Evolutionary conservation across 2,113 vertebrate species (phyloP).

Genomic region (Hypanus sabinus): DNA sequence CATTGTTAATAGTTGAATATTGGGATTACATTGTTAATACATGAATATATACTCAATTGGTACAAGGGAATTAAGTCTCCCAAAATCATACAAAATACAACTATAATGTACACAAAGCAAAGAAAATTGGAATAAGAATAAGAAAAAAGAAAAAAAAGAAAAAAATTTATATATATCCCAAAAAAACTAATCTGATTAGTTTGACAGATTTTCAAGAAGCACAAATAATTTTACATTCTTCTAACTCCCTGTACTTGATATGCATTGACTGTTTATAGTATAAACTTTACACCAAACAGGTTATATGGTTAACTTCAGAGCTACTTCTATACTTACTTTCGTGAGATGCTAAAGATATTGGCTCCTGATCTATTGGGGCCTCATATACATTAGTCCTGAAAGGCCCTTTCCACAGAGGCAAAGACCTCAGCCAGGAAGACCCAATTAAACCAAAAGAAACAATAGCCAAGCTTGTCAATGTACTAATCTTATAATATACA

Average conservation of each 20-base stretch:
- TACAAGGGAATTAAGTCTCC: too few species aligned
- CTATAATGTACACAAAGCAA: too few species aligned
- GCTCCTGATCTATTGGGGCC: not conserved
- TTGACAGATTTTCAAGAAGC: not conserved
- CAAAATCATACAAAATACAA: too few species aligned
- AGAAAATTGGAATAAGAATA: too few species aligned
- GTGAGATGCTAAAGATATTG: not conserved
- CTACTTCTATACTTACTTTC: not conserved
- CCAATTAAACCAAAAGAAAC: not conserved
- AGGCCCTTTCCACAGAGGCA: not conserved
- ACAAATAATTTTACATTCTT: not conserved
- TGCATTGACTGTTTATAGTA: not conserved
- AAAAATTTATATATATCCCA: too few species aligned
- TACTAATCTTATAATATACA: too few species aligned
- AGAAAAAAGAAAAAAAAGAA: too few species aligned
- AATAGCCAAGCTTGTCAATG: not conserved
- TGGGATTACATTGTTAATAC: too few species aligned
- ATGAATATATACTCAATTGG: too few species aligned
- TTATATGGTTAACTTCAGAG: not conserved
- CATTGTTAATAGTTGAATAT: too few species aligned
- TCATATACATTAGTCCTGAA: not conserved
- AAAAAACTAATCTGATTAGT: too few species aligned
- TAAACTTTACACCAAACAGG: too few species aligned
- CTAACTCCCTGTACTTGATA: not conserved
- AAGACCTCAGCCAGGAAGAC: not conserved